A percentile compares a stretch with the other conserved stretches of the same genome.
Evolutionary conservation across 2,797 vertebrate species (phyloP).

Genomic region (Eospalax fontanierii): DNA sequence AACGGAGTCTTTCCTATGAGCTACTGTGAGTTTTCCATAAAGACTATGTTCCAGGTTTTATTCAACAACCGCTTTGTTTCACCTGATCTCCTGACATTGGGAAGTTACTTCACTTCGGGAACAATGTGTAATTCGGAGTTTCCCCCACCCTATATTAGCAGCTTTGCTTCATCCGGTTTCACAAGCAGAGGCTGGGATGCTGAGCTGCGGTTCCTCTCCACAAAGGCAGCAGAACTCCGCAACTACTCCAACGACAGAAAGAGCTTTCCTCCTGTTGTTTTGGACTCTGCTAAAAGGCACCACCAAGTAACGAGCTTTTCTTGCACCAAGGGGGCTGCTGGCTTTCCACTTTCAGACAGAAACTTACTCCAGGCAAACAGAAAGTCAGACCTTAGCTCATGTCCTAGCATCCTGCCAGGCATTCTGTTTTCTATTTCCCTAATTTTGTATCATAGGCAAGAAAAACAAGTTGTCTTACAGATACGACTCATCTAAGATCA

Average conservation of each 20-base stretch:
- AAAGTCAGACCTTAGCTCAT: not conserved
- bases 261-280: not conserved
- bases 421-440: not conserved
- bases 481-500: not conserved
- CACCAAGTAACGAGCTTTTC: not conserved
- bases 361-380: not conserved
- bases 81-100: not conserved
- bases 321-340: not conserved
- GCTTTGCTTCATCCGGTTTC: not conserved
- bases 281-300: not conserved
- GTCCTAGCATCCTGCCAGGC: not conserved
- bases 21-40: not conserved
- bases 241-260: not conserved
- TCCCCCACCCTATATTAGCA: not conserved
- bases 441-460: not conserved
- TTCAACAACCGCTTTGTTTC: slow-evolving; percentile 33
- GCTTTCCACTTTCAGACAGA: not conserved
- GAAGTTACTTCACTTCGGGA: not conserved
- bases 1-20: not conserved
- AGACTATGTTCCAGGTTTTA: not conserved
- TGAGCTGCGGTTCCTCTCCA: not conserved
- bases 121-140: not conserved
- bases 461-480: not conserved
- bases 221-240: not conserved
- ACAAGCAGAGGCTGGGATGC: not conserved